These are phyloP conservation scores for Cancer borealis DNA, from an alignment of 2,888 invertebrate genomes.

Conservation along the genomic window DNA sequence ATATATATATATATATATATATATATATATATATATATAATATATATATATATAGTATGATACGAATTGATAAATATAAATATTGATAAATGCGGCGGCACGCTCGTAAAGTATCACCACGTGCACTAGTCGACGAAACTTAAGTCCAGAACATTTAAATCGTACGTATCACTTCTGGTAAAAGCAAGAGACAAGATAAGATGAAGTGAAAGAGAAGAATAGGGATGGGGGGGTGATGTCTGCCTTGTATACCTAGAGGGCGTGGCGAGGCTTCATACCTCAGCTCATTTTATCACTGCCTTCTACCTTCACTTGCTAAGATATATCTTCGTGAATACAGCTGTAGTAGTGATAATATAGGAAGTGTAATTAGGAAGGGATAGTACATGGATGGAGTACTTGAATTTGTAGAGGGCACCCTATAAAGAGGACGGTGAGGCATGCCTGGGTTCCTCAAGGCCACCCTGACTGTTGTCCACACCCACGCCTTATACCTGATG, in stretches of 20 bases:
- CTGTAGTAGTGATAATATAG: neutral
- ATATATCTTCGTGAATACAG: neutral
- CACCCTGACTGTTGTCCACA: neutral
- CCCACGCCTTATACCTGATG: slow-evolving; percentile 18
- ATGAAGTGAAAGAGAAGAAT: neutral
- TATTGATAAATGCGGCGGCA: neutral
- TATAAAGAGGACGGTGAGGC: neutral
- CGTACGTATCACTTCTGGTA: neutral
- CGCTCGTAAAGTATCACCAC: neutral
- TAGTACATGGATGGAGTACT: neutral
- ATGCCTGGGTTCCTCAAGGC: neutral
- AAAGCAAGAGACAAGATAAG: neutral
- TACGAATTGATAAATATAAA: too few species aligned
- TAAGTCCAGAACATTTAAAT: neutral
- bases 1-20: too few species aligned
- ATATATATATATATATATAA: too few species aligned
- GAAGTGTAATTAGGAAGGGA: neutral
- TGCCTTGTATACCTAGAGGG: neutral
- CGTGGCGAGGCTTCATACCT: neutral
- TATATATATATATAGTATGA: too few species aligned
- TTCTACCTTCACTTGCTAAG: neutral
- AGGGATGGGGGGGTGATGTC: neutral
- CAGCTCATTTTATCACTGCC: neutral
- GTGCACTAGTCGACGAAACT: neutral
- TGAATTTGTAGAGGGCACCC: neutral